Evolutionary conservation across 1,140 invertebrate species (phyloP).

Genomic region (Macrosteles quadrilineatus): DNA sequence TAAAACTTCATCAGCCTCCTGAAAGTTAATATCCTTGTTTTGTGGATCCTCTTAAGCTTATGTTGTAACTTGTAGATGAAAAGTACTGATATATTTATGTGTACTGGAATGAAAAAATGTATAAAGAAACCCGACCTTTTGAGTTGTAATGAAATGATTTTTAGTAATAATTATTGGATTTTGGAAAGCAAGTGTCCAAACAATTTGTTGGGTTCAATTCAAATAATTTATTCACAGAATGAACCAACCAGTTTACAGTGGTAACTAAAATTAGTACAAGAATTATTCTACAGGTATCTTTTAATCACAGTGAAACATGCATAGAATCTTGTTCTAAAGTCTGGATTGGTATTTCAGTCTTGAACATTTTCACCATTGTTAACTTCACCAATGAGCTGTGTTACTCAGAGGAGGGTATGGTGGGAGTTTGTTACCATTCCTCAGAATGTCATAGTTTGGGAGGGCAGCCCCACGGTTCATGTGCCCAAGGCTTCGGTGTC

Average conservation of each 20-base stretch:
- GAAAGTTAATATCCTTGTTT: too few relatives aligned
- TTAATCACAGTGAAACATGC: neutral
- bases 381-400: conserved; percentile 68
- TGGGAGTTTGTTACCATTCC: conserved; percentile 67
- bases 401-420: conserved; percentile 54
- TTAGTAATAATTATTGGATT: too few relatives aligned
- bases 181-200: neutral
- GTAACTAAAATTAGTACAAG: neutral
- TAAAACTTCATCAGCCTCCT: too few relatives aligned
- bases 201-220: neutral
- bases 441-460: conserved; percentile 62
- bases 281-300: neutral
- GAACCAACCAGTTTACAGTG: neutral
- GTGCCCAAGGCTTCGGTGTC: conserved; percentile 72
- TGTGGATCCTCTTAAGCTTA: too few relatives aligned
- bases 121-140: too few relatives aligned
- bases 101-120: too few relatives aligned
- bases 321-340: neutral
- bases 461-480: conserved; percentile 63
- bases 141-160: too few relatives aligned
- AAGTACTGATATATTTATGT: too few relatives aligned
- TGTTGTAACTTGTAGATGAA: too few relatives aligned
- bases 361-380: conserved; percentile 72
- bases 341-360: conserved; percentile 49
- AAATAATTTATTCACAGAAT: neutral